These are phyloP conservation scores for Synanceia verrucosa DNA, from an alignment of 2,797 vertebrate genomes.

Conservation along the genomic window DNA sequence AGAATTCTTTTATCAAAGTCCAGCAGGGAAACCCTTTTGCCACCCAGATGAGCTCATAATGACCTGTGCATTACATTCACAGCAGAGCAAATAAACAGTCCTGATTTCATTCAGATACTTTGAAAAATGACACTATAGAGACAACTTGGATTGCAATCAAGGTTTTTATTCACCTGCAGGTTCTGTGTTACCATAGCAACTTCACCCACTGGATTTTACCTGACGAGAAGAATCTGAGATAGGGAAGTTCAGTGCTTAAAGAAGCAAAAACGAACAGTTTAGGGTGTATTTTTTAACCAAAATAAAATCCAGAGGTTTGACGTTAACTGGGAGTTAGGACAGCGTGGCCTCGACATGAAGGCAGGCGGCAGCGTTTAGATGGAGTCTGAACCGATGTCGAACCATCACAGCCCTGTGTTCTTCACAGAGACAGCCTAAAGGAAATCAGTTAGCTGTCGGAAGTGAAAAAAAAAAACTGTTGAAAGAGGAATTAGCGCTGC, in stretches of 20 bases:
- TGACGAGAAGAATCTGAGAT: background rate
- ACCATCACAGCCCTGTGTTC: slow-evolving; percentile 8
- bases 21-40: background rate
- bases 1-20: background rate
- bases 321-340: background rate
- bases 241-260: background rate
- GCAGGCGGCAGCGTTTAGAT: background rate
- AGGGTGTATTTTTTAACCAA: background rate
- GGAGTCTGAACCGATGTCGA: slow-evolving; percentile 12
- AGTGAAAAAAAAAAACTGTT: slow-evolving; percentile 23
- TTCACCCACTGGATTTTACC: background rate
- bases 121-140: background rate
- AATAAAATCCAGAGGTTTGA: no score
- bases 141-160: background rate
- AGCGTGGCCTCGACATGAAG: background rate
- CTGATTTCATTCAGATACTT: background rate
- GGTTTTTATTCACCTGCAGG: background rate
- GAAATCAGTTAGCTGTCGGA: slow-evolving; percentile 18
- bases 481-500: slow-evolving; percentile 28
- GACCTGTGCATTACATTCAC: background rate
- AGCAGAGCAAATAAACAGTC: background rate
- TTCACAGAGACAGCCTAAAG: slow-evolving; percentile 17
- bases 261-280: background rate
- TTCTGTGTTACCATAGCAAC: slow-evolving; percentile 19
- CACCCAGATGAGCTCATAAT: background rate